Percentiles rank a stretch among this genome's conserved stretches.
These are phyloP conservation scores for Blastobasis lacticolella DNA, from an alignment of 2,888 invertebrate species.

Conservation along the genomic window DNA sequence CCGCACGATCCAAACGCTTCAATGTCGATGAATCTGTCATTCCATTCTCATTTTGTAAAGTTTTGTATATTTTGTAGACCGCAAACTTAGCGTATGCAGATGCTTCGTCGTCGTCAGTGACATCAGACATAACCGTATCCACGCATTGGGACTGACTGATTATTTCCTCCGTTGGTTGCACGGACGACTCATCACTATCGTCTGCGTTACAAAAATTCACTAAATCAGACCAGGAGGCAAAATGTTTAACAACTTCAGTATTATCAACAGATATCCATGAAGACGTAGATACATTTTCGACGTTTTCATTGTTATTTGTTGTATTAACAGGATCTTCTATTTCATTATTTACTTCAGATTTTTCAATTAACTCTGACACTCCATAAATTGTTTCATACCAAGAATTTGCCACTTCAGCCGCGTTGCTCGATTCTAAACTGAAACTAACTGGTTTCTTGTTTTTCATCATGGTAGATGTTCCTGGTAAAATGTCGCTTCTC, in stretches of 20 bases:
- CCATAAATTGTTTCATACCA: constrained; percentile 62
- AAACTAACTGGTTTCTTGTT: constrained; percentile 37
- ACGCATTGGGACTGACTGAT: constrained; percentile 29
- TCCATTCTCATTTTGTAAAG: constrained; percentile 34
- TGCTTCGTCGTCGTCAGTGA: constrained; percentile 37
- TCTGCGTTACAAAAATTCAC: constrained; percentile 36
- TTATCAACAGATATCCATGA: constrained; percentile 11
- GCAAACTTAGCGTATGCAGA: constrained; percentile 50
- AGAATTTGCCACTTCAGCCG: constrained; percentile 31
- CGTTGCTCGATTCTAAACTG: constrained; percentile 26
- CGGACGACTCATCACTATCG: constrained; percentile 31
- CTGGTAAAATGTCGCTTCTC: constrained; percentile 23
- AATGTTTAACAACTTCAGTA: constrained; percentile 15
- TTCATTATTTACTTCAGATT: constrained; percentile 6
- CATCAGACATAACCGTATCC: constrained; percentile 26
- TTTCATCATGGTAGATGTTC: constrained; percentile 52
- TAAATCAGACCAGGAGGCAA: constrained; percentile 51
- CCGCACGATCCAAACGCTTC: constrained; percentile 34
- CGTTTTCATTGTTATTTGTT: no score
- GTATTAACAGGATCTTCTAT: not conserved
- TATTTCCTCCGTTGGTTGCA: constrained; percentile 30
- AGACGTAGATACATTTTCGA: no score
- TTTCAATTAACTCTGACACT: constrained; percentile 33
- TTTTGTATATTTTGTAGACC: constrained; percentile 49
- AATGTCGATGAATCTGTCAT: constrained; percentile 58